Evolutionary conservation across 2,113 vertebrate species (phyloP).

Genomic region (Muscicapa adusta): DNA sequence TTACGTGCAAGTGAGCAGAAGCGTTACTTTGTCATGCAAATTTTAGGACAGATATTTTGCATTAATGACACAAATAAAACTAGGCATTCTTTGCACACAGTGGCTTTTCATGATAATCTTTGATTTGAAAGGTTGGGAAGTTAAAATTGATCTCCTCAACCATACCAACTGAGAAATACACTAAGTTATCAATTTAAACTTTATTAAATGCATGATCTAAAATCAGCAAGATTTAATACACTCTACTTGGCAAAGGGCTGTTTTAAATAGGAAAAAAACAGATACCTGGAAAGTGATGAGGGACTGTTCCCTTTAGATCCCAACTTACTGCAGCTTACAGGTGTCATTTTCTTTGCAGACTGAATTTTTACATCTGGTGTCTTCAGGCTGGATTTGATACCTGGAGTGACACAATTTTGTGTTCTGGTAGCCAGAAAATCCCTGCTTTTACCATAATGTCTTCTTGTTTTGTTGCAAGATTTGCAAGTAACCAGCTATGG

Average conservation of each 20-base stretch:
- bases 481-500: slow-evolving; percentile 87
- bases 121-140: neutral
- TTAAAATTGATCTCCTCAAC: neutral
- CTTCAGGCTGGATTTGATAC: slow-evolving; percentile 44
- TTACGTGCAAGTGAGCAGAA: neutral
- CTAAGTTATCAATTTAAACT: neutral
- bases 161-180: neutral
- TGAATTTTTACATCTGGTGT: slow-evolving; percentile 57
- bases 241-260: neutral
- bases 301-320: slow-evolving; percentile 64
- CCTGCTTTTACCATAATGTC: slow-evolving; percentile 78
- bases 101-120: neutral
- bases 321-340: slow-evolving; percentile 6
- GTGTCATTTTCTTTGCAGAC: slow-evolving; percentile 45
- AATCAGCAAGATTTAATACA: neutral
- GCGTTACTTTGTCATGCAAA: neutral
- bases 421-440: slow-evolving; percentile 64
- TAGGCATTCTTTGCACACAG: neutral
- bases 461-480: slow-evolving; percentile 81
- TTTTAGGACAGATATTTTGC: neutral
- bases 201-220: neutral
- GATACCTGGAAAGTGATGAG: slow-evolving; percentile 68
- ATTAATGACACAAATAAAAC: neutral
- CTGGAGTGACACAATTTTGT: slow-evolving; percentile 58
- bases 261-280: neutral